Evolutionary conservation across 2,888 invertebrate species (phyloP).

Genomic region (Drosophila anomalata): DNA sequence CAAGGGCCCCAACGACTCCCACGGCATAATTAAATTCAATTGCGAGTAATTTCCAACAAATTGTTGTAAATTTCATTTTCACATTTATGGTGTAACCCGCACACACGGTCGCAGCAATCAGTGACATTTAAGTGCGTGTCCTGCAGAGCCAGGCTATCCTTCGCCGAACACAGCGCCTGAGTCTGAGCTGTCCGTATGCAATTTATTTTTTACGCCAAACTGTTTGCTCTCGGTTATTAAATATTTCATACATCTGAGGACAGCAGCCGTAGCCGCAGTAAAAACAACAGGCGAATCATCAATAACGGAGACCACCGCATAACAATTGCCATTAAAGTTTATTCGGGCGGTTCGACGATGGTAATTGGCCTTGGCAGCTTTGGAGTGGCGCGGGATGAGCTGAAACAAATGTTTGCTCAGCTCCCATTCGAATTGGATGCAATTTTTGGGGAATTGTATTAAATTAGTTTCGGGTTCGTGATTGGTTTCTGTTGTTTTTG

Average conservation of each 20-base stretch:
- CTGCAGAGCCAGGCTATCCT: constrained; percentile 9
- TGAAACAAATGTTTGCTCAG: constrained; percentile 36
- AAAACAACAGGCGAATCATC: constrained; percentile 28
- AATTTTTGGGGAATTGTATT: constrained; percentile 29
- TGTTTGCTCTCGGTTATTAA: constrained; percentile 56
- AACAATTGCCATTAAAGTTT: constrained; percentile 59
- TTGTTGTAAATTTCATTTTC: constrained; percentile 65
- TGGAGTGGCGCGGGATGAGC: constrained; percentile 6
- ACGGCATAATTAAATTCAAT: constrained; percentile 66
- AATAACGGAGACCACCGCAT: constrained; percentile 42
- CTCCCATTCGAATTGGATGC: constrained; percentile 22
- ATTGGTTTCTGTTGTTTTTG: constrained; percentile 22
- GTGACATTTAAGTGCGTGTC: constrained; percentile 44
- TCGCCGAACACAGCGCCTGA: neutral
- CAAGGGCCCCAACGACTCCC: constrained; percentile 20
- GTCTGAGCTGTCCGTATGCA: constrained; percentile 40
- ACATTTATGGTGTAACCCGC: constrained; percentile 41
- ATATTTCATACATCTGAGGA: constrained; percentile 59
- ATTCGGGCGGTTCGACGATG: constrained; percentile 53
- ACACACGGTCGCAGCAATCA: constrained; percentile 25
- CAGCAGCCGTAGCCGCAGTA: constrained; percentile 24
- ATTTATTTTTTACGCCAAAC: constrained; percentile 53
- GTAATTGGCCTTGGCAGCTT: constrained; percentile 54
- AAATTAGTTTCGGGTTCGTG: constrained; percentile 35
- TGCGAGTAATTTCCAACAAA: constrained; percentile 61